These are phyloP conservation scores for Limnephilus marmoratus DNA, from an alignment of 2,888 invertebrate genomes.

Conservation along the genomic window DNA sequence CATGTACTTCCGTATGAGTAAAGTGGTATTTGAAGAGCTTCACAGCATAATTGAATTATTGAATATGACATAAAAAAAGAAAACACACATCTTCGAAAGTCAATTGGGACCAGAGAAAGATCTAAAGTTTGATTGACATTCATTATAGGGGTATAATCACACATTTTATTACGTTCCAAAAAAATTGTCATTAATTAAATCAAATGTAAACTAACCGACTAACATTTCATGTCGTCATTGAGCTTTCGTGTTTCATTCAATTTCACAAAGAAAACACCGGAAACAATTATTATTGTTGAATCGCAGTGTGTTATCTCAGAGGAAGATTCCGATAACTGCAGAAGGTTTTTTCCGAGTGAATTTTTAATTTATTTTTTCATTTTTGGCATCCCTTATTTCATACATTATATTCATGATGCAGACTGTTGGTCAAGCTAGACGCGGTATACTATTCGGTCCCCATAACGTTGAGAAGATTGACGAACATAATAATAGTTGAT, in stretches of 20 bases:
- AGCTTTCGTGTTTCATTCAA: neutral
- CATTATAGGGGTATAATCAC: no score
- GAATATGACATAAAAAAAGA: no score
- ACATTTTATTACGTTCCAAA: neutral
- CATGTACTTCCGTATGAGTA: no score
- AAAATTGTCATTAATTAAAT: neutral
- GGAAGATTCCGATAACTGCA: neutral
- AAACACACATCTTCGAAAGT: no score
- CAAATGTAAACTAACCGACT: neutral
- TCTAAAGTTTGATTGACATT: no score
- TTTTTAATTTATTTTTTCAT: neutral
- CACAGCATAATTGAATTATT: no score
- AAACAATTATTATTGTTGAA: neutral
- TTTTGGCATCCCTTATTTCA: neutral
- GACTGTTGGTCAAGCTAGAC: neutral
- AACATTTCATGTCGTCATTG: neutral
- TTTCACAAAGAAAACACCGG: neutral
- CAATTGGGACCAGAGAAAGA: no score
- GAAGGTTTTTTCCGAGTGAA: neutral
- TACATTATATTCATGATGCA: neutral
- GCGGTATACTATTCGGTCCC: neutral
- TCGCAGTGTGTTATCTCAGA: neutral
- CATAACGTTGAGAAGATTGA: neutral
- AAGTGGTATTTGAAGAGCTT: no score
- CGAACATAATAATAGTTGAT: neutral